Evolutionary conservation across 2,797 vertebrate genomes (phyloP).

Genomic region (Odontamblyopus lacepedii): DNA sequence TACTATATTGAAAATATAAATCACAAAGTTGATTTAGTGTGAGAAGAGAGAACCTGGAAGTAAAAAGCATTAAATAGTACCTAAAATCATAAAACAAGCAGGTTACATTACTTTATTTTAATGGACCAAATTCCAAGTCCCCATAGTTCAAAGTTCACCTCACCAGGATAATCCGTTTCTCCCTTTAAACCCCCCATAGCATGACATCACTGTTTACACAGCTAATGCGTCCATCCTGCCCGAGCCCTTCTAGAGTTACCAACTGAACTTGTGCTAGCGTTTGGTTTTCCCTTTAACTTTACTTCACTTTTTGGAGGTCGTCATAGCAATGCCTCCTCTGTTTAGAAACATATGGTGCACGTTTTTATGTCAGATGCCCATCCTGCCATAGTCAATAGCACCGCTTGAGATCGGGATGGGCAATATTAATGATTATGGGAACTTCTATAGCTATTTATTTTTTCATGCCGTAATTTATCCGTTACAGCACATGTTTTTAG

Average conservation of each 20-base stretch:
- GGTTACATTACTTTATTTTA: neutral
- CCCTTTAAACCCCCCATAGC: neutral
- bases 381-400: neutral
- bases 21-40: neutral
- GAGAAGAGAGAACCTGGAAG: neutral
- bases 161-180: neutral
- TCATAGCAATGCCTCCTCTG: neutral
- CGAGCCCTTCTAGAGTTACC: neutral
- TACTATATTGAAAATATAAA: neutral
- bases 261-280: neutral
- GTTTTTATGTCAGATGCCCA: neutral
- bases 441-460: too few relatives aligned
- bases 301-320: neutral
- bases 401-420: too few relatives aligned
- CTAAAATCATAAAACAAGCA: neutral
- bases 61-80: neutral
- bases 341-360: neutral
- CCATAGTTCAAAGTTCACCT: conserved; percentile 1
- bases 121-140: neutral
- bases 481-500: too few relatives aligned
- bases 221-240: neutral
- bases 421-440: too few relatives aligned
- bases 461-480: too few relatives aligned
- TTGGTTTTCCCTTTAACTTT: neutral
- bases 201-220: neutral